phyloP scores from a whole-genome alignment of 2,113 vertebrate species.

The Microcebus tavaratra region DNA sequence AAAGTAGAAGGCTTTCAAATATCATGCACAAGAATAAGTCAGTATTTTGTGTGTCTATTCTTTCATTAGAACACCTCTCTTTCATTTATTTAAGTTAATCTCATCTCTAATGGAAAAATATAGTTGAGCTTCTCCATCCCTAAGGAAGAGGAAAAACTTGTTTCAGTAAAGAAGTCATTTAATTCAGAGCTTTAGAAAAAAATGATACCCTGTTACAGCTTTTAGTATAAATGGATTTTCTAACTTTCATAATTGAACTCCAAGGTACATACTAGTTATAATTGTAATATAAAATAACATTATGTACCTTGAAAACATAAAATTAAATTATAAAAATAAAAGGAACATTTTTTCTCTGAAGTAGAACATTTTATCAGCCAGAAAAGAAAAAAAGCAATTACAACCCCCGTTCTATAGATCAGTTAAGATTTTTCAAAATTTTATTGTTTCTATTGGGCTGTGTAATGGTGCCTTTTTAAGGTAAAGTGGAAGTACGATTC shows the following conservation, averaged over 20 bases:
- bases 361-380: constrained; percentile 42
- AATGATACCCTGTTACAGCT: constrained; percentile 46
- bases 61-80: constrained; percentile 9
- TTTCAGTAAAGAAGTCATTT: constrained; percentile 48
- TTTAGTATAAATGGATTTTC: constrained; percentile 72
- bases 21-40: background rate
- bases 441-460: constrained; percentile 4
- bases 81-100: constrained; percentile 44
- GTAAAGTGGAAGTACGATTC: background rate
- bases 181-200: constrained; percentile 58
- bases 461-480: constrained; percentile 6
- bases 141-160: constrained; percentile 6
- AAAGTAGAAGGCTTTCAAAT: background rate
- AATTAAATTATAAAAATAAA: constrained; percentile 75
- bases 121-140: background rate
- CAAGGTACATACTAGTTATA: constrained; percentile 65
- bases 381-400: constrained; percentile 63
- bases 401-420: background rate
- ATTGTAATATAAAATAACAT: constrained; percentile 56
- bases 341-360: background rate
- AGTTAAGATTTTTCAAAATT: constrained; percentile 26
- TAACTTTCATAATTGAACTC: constrained; percentile 70
- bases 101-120: background rate
- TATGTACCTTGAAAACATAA: constrained; percentile 58
- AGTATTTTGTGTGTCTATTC: background rate